Evolutionary conservation across 2,888 invertebrate genomes (phyloP).

Genomic region (Sycophila texana): DNA sequence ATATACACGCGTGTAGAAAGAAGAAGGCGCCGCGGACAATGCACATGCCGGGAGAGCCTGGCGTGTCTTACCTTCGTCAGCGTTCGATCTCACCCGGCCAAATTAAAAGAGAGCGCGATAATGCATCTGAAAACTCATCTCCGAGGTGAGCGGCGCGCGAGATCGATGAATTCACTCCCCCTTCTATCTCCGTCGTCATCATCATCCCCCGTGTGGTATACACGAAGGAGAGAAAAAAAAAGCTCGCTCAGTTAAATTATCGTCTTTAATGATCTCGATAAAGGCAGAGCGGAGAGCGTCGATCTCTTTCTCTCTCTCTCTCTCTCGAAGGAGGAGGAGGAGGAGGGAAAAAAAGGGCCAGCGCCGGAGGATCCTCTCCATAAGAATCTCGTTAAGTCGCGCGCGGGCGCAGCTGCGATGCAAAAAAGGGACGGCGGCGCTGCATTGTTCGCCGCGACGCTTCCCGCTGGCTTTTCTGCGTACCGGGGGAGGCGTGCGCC

Average conservation of each 20-base stretch:
- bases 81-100: background rate
- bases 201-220: background rate
- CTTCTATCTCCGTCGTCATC: constrained; percentile 36
- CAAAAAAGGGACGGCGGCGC: constrained; percentile 25
- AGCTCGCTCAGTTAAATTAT: constrained; percentile 39
- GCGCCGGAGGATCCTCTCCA: constrained; percentile 14
- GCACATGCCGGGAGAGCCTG: background rate
- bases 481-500: constrained; percentile 9
- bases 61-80: background rate
- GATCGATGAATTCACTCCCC: constrained; percentile 23
- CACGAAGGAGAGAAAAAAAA: background rate
- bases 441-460: constrained; percentile 31
- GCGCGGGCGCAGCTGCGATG: constrained; percentile 21
- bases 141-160: constrained; percentile 29
- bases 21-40: no score
- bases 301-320: no score
- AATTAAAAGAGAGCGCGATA: constrained; percentile 33
- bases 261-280: constrained; percentile 54
- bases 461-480: constrained; percentile 54
- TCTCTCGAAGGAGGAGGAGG: background rate
- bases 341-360: background rate
- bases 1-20: no score
- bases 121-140: constrained; percentile 42
- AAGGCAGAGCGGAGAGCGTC: constrained; percentile 22
- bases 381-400: constrained; percentile 55